phyloP scores from a whole-genome alignment of 2,113 vertebrate genomes.

The Caloenas nicobarica region DNA sequence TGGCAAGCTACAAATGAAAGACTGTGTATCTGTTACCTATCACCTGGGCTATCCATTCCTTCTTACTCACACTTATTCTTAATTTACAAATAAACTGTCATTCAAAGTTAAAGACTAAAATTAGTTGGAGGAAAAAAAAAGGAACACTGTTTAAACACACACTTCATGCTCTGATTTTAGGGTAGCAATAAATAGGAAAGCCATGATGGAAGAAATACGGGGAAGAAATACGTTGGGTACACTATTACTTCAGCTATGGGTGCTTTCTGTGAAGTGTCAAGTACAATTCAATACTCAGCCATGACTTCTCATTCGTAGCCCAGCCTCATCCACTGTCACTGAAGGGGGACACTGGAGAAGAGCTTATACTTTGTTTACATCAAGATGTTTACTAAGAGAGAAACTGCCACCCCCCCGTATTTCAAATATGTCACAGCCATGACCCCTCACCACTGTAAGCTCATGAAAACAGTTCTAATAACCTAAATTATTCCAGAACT shows the following conservation, averaged over 20 bases:
- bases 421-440: background rate
- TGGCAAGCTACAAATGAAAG: conserved; percentile 64
- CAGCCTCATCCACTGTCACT: background rate
- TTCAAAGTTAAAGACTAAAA: conserved; percentile 47
- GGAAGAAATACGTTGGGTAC: background rate
- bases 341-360: background rate
- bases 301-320: background rate
- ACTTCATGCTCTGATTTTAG: background rate
- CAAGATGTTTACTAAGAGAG: background rate
- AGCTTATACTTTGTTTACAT: background rate
- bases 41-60: conserved; percentile 57
- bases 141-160: conserved; percentile 19
- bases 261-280: background rate
- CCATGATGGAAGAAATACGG: background rate
- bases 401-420: background rate
- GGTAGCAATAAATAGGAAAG: background rate
- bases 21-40: conserved; percentile 53
- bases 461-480: background rate
- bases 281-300: background rate
- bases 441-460: background rate
- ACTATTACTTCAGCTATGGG: background rate
- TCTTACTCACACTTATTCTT: conserved; percentile 44
- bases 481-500: background rate
- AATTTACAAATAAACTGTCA: conserved; percentile 65
- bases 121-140: background rate